Evolutionary conservation across 2,888 invertebrate genomes (phyloP).

Genomic region (Labia minor): DNA sequence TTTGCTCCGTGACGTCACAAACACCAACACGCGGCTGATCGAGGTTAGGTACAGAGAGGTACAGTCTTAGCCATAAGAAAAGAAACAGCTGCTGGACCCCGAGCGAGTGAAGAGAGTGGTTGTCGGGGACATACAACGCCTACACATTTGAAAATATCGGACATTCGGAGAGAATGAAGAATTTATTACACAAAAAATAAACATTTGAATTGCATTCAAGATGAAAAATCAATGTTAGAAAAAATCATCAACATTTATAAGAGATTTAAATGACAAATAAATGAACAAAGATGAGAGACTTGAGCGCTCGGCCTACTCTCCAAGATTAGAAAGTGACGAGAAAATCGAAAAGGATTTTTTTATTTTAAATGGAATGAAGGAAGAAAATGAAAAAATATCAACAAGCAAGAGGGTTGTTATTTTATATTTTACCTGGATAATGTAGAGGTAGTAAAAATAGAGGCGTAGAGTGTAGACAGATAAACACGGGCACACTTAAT

Average conservation of each 20-base stretch:
- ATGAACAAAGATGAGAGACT: slow-evolving; percentile 1
- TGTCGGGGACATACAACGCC: not conserved
- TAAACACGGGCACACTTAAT: too few relatives aligned
- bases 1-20: not conserved
- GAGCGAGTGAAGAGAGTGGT: not conserved
- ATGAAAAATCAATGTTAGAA: too few relatives aligned
- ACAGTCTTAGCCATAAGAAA: not conserved
- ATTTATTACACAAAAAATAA: not conserved
- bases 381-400: too few relatives aligned
- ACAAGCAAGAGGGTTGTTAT: too few relatives aligned
- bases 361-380: too few relatives aligned
- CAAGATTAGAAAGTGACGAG: not conserved
- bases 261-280: too few relatives aligned
- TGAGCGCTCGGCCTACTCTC: not conserved
- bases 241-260: too few relatives aligned
- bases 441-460: not conserved
- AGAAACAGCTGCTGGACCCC: slow-evolving; percentile 2
- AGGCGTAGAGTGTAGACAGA: not conserved
- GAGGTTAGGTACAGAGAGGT: not conserved
- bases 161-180: not conserved
- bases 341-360: too few relatives aligned
- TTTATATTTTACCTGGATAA: too few relatives aligned
- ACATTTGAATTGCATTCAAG: too few relatives aligned
- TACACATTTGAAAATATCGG: not conserved
- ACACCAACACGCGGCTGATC: slow-evolving; percentile 13